phyloP scores from a whole-genome alignment of 2,797 vertebrate genomes.

The Harpagifer antarcticus region DNA sequence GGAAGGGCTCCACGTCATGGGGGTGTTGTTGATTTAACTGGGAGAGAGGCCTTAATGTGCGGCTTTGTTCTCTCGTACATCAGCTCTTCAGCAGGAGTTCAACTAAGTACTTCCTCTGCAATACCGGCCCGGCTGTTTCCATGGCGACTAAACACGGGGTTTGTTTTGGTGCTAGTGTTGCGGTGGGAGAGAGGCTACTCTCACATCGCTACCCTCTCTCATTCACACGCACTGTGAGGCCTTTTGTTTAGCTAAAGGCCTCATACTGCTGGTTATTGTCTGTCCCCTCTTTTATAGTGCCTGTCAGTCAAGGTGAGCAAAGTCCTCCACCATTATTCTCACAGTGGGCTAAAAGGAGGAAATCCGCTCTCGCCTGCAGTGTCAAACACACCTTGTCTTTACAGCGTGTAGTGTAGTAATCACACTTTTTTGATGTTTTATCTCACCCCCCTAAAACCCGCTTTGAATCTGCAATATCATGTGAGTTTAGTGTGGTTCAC shows the following conservation, averaged over 20 bases:
- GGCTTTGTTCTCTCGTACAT: slow-evolving; percentile 69
- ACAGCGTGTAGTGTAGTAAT: slow-evolving; percentile 11
- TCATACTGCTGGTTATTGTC: slow-evolving; percentile 17
- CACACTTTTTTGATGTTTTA: slow-evolving; percentile 21
- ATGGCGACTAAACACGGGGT: slow-evolving; percentile 80
- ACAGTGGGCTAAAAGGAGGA: slow-evolving; percentile 13
- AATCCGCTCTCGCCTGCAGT: slow-evolving; percentile 27
- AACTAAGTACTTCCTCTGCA: slow-evolving; percentile 70
- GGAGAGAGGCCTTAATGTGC: slow-evolving; percentile 64
- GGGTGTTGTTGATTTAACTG: slow-evolving; percentile 57
- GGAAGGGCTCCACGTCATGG: slow-evolving; percentile 44
- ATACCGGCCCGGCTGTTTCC: slow-evolving; percentile 67
- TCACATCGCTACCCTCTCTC: slow-evolving; percentile 33
- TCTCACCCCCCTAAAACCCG: not conserved
- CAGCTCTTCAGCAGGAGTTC: slow-evolving; percentile 68
- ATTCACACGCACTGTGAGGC: slow-evolving; percentile 26
- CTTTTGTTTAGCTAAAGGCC: slow-evolving; percentile 61
- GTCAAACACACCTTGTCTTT: slow-evolving; percentile 16
- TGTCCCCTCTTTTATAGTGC: slow-evolving; percentile 35
- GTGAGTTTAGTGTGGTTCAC: slow-evolving; percentile 11
- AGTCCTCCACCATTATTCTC: slow-evolving; percentile 43
- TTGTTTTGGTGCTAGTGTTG: slow-evolving; percentile 78
- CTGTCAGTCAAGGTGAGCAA: slow-evolving; percentile 53
- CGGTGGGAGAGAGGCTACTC: slow-evolving; percentile 50
- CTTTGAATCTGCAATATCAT: slow-evolving; percentile 12